Percentiles rank a stretch among this genome's conserved stretches.
Evolutionary conservation across 2,797 vertebrate species (phyloP).

Genomic region (Lepus townsendii): DNA sequence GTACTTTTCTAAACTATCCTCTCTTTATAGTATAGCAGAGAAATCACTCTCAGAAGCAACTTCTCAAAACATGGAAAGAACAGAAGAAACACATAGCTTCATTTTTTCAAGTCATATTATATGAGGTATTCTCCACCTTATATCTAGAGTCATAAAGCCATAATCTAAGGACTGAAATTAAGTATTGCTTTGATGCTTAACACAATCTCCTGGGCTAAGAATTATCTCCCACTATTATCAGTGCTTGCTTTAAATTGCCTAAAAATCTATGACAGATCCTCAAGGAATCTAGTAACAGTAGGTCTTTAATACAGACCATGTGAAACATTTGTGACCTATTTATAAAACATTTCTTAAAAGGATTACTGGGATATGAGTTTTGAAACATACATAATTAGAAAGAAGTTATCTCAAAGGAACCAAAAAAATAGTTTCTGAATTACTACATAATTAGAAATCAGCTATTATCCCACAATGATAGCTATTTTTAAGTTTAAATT

Average conservation of each 20-base stretch:
- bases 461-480: constrained; percentile 46
- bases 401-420: constrained; percentile 55
- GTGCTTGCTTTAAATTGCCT: constrained; percentile 63
- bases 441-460: constrained; percentile 64
- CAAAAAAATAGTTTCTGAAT: constrained; percentile 62
- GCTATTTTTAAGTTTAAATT: constrained; percentile 69
- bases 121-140: constrained; percentile 75
- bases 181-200: constrained; percentile 68
- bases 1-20: constrained; percentile 53
- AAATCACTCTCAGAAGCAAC: constrained; percentile 50
- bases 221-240: constrained; percentile 59
- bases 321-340: constrained; percentile 68
- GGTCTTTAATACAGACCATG: constrained; percentile 54
- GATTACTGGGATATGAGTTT: constrained; percentile 57
- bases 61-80: constrained; percentile 46
- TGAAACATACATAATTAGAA: constrained; percentile 70
- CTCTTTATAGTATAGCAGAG: background rate
- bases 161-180: constrained; percentile 65
- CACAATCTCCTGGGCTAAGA: constrained; percentile 61
- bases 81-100: constrained; percentile 24
- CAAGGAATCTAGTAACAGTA: constrained; percentile 31
- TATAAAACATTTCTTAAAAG: constrained; percentile 73
- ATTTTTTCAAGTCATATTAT: constrained; percentile 74
- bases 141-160: constrained; percentile 63
- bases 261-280: constrained; percentile 46